A percentile compares a stretch with the other conserved stretches of the same genome.
Evolutionary conservation across 1,140 invertebrate species (phyloP).

Genomic region (Drosophila triauraria): DNA sequence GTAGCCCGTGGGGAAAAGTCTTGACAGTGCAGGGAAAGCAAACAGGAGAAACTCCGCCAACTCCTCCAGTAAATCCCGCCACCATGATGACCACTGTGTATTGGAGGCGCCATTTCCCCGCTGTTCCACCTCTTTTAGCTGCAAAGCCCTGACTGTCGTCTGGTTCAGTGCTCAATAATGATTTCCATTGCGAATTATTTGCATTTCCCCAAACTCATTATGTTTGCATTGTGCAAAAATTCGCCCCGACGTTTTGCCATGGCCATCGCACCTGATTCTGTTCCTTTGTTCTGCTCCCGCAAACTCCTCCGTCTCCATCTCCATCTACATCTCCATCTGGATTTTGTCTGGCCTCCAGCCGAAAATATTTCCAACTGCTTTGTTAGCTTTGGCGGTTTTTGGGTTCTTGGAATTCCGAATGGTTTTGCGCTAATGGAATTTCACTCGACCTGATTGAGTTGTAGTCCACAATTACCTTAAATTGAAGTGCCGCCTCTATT

Average conservation of each 20-base stretch:
- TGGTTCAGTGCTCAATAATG: constrained; percentile 74
- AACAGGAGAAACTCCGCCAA: constrained; percentile 30
- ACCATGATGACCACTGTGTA: constrained; percentile 54
- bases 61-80: constrained; percentile 2
- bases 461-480: constrained; percentile 29
- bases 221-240: constrained; percentile 71
- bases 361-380: constrained; percentile 26
- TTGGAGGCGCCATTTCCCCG: constrained; percentile 8
- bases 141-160: constrained; percentile 32
- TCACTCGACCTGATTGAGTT: constrained; percentile 46
- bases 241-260: constrained; percentile 34
- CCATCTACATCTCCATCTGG: constrained; percentile 6
- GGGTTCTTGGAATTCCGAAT: constrained; percentile 39
- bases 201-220: constrained; percentile 80
- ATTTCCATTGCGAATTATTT: constrained; percentile 78
- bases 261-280: constrained; percentile 40
- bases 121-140: not conserved
- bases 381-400: constrained; percentile 28
- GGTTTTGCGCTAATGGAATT: constrained; percentile 46
- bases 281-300: not conserved
- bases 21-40: constrained; percentile 24
- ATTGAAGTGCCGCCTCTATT: not conserved
- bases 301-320: constrained; percentile 1
- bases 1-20: constrained; percentile 19
- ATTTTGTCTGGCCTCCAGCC: constrained; percentile 11